Base-by-base conservation (phyloP, 2,113 vertebrate genomes). In the Syngnathus typhle region DNA sequence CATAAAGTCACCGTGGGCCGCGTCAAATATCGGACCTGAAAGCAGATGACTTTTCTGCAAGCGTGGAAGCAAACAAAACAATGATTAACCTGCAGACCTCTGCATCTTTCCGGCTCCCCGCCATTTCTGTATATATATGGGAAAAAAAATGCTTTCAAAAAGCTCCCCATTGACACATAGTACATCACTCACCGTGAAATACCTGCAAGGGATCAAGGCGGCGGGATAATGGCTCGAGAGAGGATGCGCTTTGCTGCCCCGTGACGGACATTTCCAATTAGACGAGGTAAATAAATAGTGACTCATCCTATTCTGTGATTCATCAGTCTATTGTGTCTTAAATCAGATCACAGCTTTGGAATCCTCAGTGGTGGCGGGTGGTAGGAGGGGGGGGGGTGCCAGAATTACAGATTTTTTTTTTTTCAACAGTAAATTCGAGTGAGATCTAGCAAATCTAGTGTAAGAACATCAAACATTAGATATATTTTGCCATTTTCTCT, bases 251-350 rank as follows among this genome's bases (percentile, higher is more conserved):
- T 84, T 79, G 79, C 83, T 82, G 73, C 77, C 72, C 71, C 76
- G 82, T 89, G 88, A 90, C 83, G 81, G 88, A 88, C 88, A 88
- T 86, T 90, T 91, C 83, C 89, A 90, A 90, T 91, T 91, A 91
- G 88, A 84, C 83, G 82, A 67, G 80, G 86, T 89, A 91, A 90
- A 91, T 91, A 88, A 87, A 82, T 85, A 74, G 73, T 81, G 81
- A 81, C 81, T 87, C 77, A 82, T 88, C 81, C 79, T 79, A 84
- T 86, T 78, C 71, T 21, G 3, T 70, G 72, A 80, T 85, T 82
- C 84, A 87, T 88, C 85, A 74, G 82, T 75, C 69, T 70, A 86
- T 87, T 74, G 43, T 79, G 71, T 70, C 72, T 83, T 87, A 87
- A 85, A 88, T 84, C 81, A 68, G 11, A 63, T 87, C 84, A 80